Conservation (phyloP, 2,888 invertebrate species). For the Limnephilus marmoratus region DNA sequence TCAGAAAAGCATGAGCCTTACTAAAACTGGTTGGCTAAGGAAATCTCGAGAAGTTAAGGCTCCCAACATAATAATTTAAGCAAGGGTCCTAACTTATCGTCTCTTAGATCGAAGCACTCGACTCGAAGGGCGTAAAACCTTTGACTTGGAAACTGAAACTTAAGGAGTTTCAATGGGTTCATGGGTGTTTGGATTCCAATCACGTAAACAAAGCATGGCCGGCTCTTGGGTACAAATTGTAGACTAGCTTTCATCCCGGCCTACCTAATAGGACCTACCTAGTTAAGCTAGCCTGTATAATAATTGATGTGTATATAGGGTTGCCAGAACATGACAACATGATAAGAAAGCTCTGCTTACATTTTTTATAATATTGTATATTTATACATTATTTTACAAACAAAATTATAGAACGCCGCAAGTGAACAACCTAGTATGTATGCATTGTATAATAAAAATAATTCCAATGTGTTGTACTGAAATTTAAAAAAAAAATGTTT, state of each 20-base stretch:
- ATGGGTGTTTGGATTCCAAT: neutral
- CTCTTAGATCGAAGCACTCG: neutral
- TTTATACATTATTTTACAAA: no score
- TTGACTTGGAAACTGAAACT: constrained; percentile 4
- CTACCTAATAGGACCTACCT: neutral
- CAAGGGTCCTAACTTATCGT: neutral
- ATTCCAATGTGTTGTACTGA: no score
- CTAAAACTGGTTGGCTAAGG: neutral
- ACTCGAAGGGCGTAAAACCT: constrained; percentile 16
- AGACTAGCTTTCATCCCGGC: neutral
- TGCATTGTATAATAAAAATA: no score
- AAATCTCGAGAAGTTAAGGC: neutral
- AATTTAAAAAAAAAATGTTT: no score
- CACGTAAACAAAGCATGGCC: neutral
- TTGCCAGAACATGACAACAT: neutral
- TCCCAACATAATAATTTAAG: neutral
- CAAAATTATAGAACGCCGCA: no score
- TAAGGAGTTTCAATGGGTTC: neutral
- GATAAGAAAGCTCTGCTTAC: neutral
- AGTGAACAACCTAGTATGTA: no score
- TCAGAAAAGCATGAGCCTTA: neutral
- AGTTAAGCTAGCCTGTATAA: neutral
- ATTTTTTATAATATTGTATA: neutral
- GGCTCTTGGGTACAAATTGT: neutral
- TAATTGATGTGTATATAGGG: neutral